phyloP scores from a whole-genome alignment of 2,888 invertebrate genomes.

The Sepioteuthis lessoniana region DNA sequence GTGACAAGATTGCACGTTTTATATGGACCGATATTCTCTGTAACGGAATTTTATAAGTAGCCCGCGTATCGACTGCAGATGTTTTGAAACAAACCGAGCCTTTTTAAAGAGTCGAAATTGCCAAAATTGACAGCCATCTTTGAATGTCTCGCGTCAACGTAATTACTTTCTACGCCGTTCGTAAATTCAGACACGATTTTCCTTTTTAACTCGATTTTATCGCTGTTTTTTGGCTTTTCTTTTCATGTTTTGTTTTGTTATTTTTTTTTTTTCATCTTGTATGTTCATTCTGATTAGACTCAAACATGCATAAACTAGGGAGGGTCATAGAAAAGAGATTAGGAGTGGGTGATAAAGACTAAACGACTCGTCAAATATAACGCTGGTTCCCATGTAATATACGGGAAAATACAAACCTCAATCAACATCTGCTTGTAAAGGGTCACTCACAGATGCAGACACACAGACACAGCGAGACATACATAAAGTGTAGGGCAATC shows the following conservation, averaged over 20 bases:
- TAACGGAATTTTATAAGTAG: neutral
- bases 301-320: neutral
- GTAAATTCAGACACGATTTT: slow-evolving; percentile 4
- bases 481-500: too few species aligned
- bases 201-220: neutral
- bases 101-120: neutral
- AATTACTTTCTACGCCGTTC: neutral
- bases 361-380: neutral
- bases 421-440: neutral
- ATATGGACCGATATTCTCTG: neutral
- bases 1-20: neutral
- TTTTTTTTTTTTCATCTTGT: neutral
- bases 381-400: neutral
- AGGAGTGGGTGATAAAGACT: neutral
- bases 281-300: neutral
- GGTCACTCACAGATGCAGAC: too few species aligned
- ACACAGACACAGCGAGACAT: too few species aligned
- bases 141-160: neutral
- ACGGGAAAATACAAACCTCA: neutral
- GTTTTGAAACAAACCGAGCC: too few species aligned
- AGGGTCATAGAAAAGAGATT: neutral
- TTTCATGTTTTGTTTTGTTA: neutral
- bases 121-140: neutral
- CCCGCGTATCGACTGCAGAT: neutral
- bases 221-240: neutral